Conservation (phyloP, 2,797 vertebrate species). For the Phrynocephalus forsythii region DNA sequence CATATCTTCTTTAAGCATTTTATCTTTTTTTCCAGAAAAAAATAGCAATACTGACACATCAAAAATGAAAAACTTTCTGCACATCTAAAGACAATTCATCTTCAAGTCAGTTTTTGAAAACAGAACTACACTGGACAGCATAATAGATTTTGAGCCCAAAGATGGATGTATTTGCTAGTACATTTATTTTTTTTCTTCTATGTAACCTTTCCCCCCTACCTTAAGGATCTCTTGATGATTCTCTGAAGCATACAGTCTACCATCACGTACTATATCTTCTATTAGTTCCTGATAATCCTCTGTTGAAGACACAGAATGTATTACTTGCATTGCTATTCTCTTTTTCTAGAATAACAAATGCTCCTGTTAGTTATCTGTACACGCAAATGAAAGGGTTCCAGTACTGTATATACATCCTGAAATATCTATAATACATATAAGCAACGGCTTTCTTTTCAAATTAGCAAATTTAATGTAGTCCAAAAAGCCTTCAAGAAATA, state of each 20-base stretch:
- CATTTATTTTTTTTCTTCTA: background rate
- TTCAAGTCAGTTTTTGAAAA: too few species aligned
- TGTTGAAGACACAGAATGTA: conserved; percentile 72
- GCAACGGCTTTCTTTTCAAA: background rate
- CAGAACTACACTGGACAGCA: too few species aligned
- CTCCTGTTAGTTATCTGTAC: background rate
- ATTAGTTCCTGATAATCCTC: conserved; percentile 99
- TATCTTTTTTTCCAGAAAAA: too few species aligned
- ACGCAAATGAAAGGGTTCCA: background rate
- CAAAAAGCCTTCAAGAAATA: conserved; percentile 32
- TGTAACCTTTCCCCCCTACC: conserved; percentile 75
- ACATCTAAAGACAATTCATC: background rate
- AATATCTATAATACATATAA: background rate
- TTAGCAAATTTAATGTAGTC: conserved; percentile 35
- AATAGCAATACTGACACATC: too few species aligned
- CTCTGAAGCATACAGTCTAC: conserved; percentile 96
- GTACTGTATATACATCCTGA: background rate
- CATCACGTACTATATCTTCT: conserved; percentile 97
- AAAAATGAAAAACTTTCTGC: background rate
- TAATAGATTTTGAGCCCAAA: too few species aligned
- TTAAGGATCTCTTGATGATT: conserved; percentile 99
- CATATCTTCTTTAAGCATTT: too few species aligned
- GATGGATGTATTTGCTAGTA: background rate
- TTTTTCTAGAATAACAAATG: background rate
- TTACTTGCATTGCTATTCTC: conserved; percentile 35